Evolutionary conservation across 2,888 invertebrate species (phyloP).

Genomic region (Nasonovia ribisnigri): DNA sequence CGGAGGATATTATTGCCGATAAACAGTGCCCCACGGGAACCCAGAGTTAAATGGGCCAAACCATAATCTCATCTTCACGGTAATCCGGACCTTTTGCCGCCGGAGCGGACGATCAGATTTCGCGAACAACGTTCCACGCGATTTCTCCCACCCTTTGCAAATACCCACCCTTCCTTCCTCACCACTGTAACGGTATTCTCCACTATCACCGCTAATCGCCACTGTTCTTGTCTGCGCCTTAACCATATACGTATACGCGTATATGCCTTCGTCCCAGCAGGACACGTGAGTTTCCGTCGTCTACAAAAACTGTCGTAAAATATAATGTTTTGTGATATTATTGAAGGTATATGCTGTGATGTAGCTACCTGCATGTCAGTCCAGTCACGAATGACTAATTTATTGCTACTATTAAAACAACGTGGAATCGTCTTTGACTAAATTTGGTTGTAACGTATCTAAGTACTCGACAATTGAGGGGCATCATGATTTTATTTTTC

Average conservation of each 20-base stretch:
- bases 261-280: not conserved
- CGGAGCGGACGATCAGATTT: conserved; percentile 63
- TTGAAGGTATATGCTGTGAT: not conserved
- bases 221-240: not conserved
- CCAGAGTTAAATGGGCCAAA: conserved; percentile 62
- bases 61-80: conserved; percentile 62
- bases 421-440: no score
- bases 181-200: not conserved
- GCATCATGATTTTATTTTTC: no score
- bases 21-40: conserved; percentile 57
- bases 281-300: not conserved
- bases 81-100: conserved; percentile 61
- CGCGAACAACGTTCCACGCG: conserved; percentile 50
- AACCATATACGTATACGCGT: not conserved
- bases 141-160: conserved; percentile 33
- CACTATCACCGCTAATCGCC: conserved; percentile 20
- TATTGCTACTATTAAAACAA: no score
- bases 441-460: no score
- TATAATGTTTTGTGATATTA: not conserved
- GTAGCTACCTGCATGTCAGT: no score
- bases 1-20: conserved; percentile 58
- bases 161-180: not conserved
- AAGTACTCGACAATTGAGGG: no score
- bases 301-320: not conserved
- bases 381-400: not conserved